A percentile compares a stretch with the other conserved stretches of the same genome.
Conservation (phyloP, 2,113 vertebrate species). For the Plectropomus leopardus region DNA sequence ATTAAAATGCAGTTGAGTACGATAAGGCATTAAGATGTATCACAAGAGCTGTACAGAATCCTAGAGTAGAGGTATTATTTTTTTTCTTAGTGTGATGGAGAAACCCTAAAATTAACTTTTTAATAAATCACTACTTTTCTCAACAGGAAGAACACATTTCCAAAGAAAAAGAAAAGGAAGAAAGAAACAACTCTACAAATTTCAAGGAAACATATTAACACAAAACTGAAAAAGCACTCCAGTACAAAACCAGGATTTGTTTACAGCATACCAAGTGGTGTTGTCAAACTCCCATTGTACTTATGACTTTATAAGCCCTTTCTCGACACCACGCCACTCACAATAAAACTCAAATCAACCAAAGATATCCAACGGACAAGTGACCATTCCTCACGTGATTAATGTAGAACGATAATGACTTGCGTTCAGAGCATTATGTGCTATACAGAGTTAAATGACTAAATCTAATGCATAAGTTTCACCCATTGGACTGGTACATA, state of each 20-base stretch:
- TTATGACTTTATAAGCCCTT: conserved; percentile 72
- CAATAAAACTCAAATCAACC: conserved; percentile 57
- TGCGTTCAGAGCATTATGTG: conserved; percentile 67
- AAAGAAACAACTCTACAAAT: conserved; percentile 71
- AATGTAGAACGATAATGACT: conserved; percentile 59
- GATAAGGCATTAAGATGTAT: conserved; percentile 88
- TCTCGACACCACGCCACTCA: conserved; percentile 68
- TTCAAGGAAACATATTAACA: conserved; percentile 76
- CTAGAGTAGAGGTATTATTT: conserved; percentile 86
- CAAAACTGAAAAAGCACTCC: conserved; percentile 80
- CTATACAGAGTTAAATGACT: conserved; percentile 73
- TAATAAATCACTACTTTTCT: conserved; percentile 76
- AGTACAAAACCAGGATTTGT: conserved; percentile 80
- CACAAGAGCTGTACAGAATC: conserved; percentile 85
- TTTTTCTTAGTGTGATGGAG: conserved; percentile 77
- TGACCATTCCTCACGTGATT: conserved; percentile 53
- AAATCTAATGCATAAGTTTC: conserved; percentile 75
- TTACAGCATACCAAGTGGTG: conserved; percentile 62
- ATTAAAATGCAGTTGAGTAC: conserved; percentile 86
- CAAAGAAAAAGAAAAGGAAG: conserved; percentile 48
- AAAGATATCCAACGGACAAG: conserved; percentile 41
- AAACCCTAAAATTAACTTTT: conserved; percentile 73
- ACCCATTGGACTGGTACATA: conserved; percentile 72
- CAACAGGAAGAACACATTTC: conserved; percentile 76
- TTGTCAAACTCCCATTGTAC: conserved; percentile 41